Conservation (phyloP, 2,113 vertebrate genomes). For the Bufo gargarizans region DNA sequence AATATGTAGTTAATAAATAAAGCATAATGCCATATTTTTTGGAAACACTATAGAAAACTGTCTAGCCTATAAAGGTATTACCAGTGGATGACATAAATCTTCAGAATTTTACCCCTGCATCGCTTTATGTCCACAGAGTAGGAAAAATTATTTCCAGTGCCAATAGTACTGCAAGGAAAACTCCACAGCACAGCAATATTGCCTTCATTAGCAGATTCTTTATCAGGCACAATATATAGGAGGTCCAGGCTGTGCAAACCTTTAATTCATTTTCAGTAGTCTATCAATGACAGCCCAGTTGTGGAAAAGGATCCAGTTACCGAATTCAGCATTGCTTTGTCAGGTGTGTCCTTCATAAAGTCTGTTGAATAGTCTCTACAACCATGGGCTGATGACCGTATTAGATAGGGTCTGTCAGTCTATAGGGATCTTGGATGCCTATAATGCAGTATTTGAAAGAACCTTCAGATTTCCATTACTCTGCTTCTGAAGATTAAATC, state of each 20-base stretch:
- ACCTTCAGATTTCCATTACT: constrained; percentile 65
- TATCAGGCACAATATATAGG: not conserved
- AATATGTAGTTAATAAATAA: not conserved
- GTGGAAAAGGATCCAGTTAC: not conserved
- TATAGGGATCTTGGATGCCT: not conserved
- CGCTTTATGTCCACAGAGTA: not conserved
- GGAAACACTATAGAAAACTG: not conserved
- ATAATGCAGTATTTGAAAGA: constrained; percentile 58
- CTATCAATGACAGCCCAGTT: not conserved
- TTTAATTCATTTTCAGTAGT: not conserved
- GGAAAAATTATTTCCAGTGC: not conserved
- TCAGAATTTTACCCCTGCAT: too few species aligned
- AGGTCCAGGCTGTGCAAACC: not conserved
- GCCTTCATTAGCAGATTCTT: not conserved
- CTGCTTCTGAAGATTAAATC: constrained; percentile 60
- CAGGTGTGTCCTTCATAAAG: not conserved
- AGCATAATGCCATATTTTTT: not conserved
- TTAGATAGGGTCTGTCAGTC: not conserved
- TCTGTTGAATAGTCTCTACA: not conserved
- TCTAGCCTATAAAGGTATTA: not conserved
- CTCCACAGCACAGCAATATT: not conserved
- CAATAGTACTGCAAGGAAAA: not conserved
- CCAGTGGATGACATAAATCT: not conserved
- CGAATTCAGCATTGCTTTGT: not conserved
- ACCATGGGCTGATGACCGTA: not conserved